A percentile compares a stretch with the other conserved stretches of the same genome.
Evolutionary conservation across 2,888 invertebrate genomes (phyloP).

Genomic region (Phyto melanocephala): DNA sequence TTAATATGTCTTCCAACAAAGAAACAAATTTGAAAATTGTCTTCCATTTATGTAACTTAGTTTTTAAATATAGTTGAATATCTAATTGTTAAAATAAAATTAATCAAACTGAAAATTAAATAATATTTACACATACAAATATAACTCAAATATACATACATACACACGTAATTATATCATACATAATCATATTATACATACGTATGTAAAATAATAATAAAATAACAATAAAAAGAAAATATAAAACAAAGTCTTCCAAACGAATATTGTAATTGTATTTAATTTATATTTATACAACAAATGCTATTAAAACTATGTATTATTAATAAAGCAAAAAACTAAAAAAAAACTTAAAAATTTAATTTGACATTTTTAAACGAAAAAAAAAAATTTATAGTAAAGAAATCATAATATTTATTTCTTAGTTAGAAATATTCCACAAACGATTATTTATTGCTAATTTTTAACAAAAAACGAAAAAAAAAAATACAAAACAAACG

Average conservation of each 20-base stretch:
- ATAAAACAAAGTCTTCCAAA: slow-evolving; percentile 72
- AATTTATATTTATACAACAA: slow-evolving; percentile 43
- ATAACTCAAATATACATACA: neutral
- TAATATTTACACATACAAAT: slow-evolving; percentile 34
- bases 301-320: slow-evolving; percentile 9
- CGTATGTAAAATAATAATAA: neutral
- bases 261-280: slow-evolving; percentile 67
- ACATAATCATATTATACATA: slow-evolving; percentile 21
- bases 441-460: slow-evolving; percentile 54
- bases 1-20: slow-evolving; percentile 65
- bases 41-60: slow-evolving; percentile 64
- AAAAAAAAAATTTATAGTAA: neutral
- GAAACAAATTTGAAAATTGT: slow-evolving; percentile 63
- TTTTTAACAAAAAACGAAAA: slow-evolving; percentile 29
- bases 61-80: neutral
- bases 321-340: slow-evolving; percentile 4
- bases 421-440: slow-evolving; percentile 51
- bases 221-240: no score
- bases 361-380: slow-evolving; percentile 39
- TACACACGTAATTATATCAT: no score
- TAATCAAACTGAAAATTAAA: slow-evolving; percentile 34
- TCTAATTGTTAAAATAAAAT: slow-evolving; percentile 13
- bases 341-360: slow-evolving; percentile 19
- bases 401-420: slow-evolving; percentile 33
- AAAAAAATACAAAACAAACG: slow-evolving; percentile 6